These are phyloP conservation scores for Hippolais icterina DNA, from an alignment of 2,113 vertebrate species.

Conservation along the genomic window DNA sequence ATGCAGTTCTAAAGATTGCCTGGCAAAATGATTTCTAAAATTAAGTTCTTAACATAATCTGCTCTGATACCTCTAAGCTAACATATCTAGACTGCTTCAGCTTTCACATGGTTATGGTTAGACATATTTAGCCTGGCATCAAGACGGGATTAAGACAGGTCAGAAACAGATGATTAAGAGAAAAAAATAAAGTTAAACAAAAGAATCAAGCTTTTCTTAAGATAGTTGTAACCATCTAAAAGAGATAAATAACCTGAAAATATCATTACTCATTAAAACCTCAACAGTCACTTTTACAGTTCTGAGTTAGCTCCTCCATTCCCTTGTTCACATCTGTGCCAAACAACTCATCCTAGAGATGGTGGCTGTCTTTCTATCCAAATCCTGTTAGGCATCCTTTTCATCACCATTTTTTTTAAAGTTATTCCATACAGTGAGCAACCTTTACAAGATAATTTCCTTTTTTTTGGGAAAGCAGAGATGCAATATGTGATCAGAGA, in stretches of 20 bases:
- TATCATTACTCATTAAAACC: neutral
- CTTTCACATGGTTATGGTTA: neutral
- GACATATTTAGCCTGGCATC: neutral
- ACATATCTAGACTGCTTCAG: slow-evolving; percentile 15
- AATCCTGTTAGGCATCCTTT: neutral
- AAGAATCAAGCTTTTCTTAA: neutral
- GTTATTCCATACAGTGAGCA: neutral
- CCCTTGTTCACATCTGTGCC: neutral
- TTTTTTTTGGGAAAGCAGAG: neutral
- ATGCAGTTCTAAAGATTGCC: slow-evolving; percentile 26
- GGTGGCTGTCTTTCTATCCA: neutral
- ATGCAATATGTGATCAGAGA: neutral
- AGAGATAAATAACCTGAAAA: neutral
- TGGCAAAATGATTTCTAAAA: slow-evolving; percentile 45
- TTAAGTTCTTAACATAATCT: slow-evolving; percentile 35
- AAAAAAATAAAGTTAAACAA: neutral
- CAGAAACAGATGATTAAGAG: neutral
- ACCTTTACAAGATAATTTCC: neutral
- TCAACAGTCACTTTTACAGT: neutral
- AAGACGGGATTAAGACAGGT: neutral
- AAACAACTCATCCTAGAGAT: neutral
- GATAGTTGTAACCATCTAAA: neutral
- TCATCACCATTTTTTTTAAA: neutral
- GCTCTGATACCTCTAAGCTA: neutral
- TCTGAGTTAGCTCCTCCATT: neutral